These are phyloP conservation scores for Myiagra hebetior DNA, from an alignment of 2,113 vertebrate species.

Conservation along the genomic window DNA sequence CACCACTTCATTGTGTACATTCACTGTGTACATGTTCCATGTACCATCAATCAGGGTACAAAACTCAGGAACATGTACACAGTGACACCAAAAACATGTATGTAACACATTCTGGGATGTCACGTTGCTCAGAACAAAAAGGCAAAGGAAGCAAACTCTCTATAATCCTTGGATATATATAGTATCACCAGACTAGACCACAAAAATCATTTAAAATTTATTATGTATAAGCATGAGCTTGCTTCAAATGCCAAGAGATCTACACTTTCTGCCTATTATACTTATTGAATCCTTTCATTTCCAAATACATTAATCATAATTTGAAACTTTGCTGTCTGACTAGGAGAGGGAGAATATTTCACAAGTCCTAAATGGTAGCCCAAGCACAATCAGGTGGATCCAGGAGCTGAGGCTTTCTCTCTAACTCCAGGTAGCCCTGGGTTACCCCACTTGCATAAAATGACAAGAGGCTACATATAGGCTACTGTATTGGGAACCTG, in stretches of 20 bases:
- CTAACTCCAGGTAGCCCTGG: fast-evolving
- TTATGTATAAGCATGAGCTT: not conserved
- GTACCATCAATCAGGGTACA: not conserved
- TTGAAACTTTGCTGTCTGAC: not conserved
- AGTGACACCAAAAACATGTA: not conserved
- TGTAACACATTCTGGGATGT: not conserved
- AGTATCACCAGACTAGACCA: not conserved
- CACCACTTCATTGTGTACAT: too few species aligned
- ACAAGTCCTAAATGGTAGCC: not conserved
- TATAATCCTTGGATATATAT: not conserved
- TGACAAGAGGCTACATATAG: not conserved
- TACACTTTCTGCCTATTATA: not conserved
- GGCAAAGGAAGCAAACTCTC: not conserved
- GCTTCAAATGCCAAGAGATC: not conserved
- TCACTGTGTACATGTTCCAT: too few species aligned
- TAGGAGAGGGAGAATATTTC: not conserved
- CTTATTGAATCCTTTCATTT: not conserved
- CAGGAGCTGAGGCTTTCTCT: not conserved
- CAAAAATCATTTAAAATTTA: not conserved
- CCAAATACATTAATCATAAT: not conserved
- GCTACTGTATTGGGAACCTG: not conserved
- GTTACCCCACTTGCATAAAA: not conserved
- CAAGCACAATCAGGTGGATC: not conserved
- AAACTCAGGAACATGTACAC: not conserved
- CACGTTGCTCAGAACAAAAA: not conserved